Conservation (phyloP, 1,140 invertebrate species). For the Babylonia areolata region DNA sequence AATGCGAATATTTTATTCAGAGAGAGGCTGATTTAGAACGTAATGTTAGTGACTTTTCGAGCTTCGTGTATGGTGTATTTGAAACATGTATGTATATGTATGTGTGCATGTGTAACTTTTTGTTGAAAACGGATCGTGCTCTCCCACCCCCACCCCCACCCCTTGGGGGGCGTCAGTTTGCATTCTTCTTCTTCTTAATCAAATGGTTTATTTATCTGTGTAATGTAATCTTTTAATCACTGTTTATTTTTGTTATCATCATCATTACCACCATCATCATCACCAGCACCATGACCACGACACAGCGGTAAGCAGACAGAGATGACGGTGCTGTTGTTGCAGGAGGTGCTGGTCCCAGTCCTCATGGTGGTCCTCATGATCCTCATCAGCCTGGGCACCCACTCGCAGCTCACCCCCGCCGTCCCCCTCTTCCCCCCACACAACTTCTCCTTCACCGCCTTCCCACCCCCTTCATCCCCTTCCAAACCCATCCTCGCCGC, state of each 20-base stretch:
- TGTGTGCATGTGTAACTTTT: too few species aligned
- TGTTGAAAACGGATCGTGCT: too few species aligned
- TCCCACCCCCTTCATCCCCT: not conserved
- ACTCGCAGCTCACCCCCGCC: not conserved
- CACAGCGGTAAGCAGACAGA: not conserved
- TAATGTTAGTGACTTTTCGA: too few species aligned
- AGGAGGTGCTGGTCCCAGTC: constrained; percentile 30
- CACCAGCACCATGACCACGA: not conserved
- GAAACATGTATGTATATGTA: too few species aligned
- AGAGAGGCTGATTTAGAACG: too few species aligned
- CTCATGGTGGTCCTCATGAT: constrained; percentile 23
- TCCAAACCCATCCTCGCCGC: constrained; percentile 3
- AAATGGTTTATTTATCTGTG: not conserved
- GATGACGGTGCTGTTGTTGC: not conserved
- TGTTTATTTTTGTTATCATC: not conserved
- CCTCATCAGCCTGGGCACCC: not conserved
- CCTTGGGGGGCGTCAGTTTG: not conserved
- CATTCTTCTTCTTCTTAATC: not conserved
- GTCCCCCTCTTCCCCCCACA: constrained; percentile 19
- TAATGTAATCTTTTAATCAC: not conserved
- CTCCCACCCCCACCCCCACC: too few species aligned
- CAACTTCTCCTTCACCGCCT: not conserved
- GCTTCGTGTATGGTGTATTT: too few species aligned
- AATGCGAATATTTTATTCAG: too few species aligned
- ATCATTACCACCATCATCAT: not conserved